Percentiles rank a stretch among this genome's conserved stretches.
phyloP scores from a whole-genome alignment of 2,113 vertebrate species.

The Aramus guarauna region DNA sequence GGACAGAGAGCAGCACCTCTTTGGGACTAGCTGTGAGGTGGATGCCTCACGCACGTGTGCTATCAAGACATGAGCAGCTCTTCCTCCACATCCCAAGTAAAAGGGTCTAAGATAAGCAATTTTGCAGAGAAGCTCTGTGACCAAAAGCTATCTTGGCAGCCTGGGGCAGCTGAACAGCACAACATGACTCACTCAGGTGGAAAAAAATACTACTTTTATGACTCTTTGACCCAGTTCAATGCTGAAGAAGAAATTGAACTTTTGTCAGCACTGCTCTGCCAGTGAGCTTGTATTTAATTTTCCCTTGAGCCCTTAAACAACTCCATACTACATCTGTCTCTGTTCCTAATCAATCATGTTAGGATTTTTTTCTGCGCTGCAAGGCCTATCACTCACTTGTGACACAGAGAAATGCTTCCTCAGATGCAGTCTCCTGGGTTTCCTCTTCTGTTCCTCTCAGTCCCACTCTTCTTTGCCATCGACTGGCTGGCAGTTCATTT shows the following conservation, averaged over 20 bases:
- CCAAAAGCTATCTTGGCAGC: neutral
- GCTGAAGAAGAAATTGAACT: neutral
- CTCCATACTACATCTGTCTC: neutral
- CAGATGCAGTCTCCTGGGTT: neutral
- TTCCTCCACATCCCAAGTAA: neutral
- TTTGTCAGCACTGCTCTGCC: neutral
- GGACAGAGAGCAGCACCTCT: neutral
- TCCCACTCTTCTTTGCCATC: neutral
- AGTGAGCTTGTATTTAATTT: neutral
- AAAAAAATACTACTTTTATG: neutral
- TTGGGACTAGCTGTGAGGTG: neutral
- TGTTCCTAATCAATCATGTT: neutral
- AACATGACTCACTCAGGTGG: neutral
- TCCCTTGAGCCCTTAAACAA: neutral
- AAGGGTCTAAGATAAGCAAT: neutral
- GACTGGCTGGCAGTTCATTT: neutral
- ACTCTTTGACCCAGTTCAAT: neutral
- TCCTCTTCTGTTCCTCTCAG: neutral
- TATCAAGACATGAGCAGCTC: neutral
- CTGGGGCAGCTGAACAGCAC: neutral
- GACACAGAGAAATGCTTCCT: neutral
- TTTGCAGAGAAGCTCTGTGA: neutral
- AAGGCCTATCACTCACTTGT: neutral
- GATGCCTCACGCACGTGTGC: rapidly evolving
- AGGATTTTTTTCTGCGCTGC: neutral